Percentiles rank a stretch among this genome's conserved stretches.
Evolutionary conservation across 2,113 vertebrate species (phyloP).

Genomic region (Thamnaconus septentrionalis): DNA sequence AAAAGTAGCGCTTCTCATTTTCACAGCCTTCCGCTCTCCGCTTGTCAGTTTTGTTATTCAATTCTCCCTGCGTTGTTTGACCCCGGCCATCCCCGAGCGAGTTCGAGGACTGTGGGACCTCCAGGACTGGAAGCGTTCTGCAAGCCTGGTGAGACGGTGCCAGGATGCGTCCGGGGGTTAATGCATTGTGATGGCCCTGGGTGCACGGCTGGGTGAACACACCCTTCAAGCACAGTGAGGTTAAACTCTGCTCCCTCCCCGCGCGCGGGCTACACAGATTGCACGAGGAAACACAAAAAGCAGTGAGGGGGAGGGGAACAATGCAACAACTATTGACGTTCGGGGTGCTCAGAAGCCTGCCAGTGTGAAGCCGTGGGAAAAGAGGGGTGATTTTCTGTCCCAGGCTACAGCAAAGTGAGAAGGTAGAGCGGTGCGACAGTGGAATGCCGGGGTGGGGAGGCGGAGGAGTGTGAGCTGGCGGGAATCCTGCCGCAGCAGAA

Average conservation of each 20-base stretch:
- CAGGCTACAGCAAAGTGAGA: slow-evolving; percentile 22
- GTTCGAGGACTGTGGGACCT: slow-evolving; percentile 5
- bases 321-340: slow-evolving; percentile 26
- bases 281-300: slow-evolving; percentile 35
- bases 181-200: slow-evolving; percentile 53
- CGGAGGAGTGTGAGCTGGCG: slow-evolving; percentile 50
- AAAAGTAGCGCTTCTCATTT: background rate
- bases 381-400: slow-evolving; percentile 50
- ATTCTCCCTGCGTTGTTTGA: background rate
- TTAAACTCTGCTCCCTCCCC: slow-evolving; percentile 39
- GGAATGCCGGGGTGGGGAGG: slow-evolving; percentile 36
- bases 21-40: slow-evolving; percentile 2
- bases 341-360: slow-evolving; percentile 30
- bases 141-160: slow-evolving; percentile 34
- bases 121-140: slow-evolving; percentile 24
- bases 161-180: slow-evolving; percentile 51
- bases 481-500: slow-evolving; percentile 47
- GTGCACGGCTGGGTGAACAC: slow-evolving; percentile 60
- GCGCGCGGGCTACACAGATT: slow-evolving; percentile 42
- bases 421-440: slow-evolving; percentile 14
- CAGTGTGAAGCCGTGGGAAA: slow-evolving; percentile 35
- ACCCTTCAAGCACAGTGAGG: slow-evolving; percentile 46
- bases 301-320: slow-evolving; percentile 41
- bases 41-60: background rate
- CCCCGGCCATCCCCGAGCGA: background rate